Evolutionary conservation across 2,888 invertebrate species (phyloP).

Genomic region (Helleia helle): DNA sequence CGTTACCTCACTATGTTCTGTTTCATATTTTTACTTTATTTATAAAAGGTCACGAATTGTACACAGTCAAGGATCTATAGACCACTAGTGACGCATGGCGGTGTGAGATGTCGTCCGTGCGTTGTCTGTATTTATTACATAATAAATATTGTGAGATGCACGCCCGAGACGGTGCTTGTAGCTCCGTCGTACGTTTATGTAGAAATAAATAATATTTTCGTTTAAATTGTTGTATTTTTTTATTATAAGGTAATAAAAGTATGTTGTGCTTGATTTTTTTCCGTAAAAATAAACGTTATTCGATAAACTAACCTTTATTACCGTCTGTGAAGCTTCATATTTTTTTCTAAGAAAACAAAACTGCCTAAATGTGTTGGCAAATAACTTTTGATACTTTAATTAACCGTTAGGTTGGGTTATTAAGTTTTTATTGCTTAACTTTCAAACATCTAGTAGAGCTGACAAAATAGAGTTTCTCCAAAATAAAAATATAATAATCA

Average conservation of each 20-base stretch:
- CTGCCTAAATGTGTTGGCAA: no score
- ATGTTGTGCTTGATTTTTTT: background rate
- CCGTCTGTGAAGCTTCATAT: no score
- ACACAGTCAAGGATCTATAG: slow-evolving; percentile 50
- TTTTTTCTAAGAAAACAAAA: no score
- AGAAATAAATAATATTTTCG: slow-evolving; percentile 74
- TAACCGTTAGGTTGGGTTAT: no score
- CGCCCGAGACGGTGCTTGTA: slow-evolving; percentile 40
- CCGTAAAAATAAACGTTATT: background rate
- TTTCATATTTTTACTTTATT: slow-evolving; percentile 59
- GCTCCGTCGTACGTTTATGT: slow-evolving; percentile 56
- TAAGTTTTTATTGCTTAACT: no score
- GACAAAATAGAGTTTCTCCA: no score
- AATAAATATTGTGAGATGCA: slow-evolving; percentile 68
- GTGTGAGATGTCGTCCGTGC: slow-evolving; percentile 41
- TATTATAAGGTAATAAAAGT: slow-evolving; percentile 5
- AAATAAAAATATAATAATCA: no score
- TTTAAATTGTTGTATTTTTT: slow-evolving; percentile 56
- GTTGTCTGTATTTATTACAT: slow-evolving; percentile 61
- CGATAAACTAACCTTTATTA: background rate
- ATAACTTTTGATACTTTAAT: no score
- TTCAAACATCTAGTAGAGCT: no score
- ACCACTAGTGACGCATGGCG: slow-evolving; percentile 53
- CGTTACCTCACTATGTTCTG: slow-evolving; percentile 66
- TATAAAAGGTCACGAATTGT: slow-evolving; percentile 48